phyloP scores from a whole-genome alignment of 2,888 invertebrate genomes.

The Cephalotes varians region DNA sequence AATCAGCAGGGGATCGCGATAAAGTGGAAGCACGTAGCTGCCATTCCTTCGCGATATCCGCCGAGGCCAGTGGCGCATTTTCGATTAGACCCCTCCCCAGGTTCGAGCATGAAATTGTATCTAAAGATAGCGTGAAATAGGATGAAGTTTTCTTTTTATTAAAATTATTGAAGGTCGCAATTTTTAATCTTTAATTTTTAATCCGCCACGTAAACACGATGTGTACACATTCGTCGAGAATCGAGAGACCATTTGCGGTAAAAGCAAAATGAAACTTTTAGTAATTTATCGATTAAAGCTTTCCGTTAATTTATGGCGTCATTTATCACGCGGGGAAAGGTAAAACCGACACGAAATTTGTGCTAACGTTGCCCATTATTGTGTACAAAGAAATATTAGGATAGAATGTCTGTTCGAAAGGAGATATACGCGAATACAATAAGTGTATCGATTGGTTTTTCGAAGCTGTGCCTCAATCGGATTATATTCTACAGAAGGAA shows the following conservation, averaged over 20 bases:
- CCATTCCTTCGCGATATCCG: constrained; percentile 36
- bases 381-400: constrained; percentile 24
- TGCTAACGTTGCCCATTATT: constrained; percentile 16
- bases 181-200: not conserved
- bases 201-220: not conserved
- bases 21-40: constrained; percentile 42
- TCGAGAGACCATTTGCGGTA: not conserved
- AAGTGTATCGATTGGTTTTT: constrained; percentile 48
- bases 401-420: constrained; percentile 23
- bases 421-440: constrained; percentile 36
- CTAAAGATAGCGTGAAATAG: not conserved
- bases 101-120: not conserved
- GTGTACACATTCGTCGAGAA: not conserved
- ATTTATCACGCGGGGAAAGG: not conserved
- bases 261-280: constrained; percentile 5
- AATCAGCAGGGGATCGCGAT: constrained; percentile 40
- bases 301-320: not conserved
- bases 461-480: constrained; percentile 33
- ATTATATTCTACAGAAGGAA: constrained; percentile 35
- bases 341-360: constrained; percentile 23
- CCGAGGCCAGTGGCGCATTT: constrained; percentile 26
- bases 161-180: not conserved
- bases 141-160: not conserved
- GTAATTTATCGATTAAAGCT: constrained; percentile 10
- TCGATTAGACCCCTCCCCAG: constrained; percentile 4